A percentile compares a stretch with the other conserved stretches of the same genome.
phyloP scores from a whole-genome alignment of 2,797 vertebrate genomes.

The Hybognathus amarus region DNA sequence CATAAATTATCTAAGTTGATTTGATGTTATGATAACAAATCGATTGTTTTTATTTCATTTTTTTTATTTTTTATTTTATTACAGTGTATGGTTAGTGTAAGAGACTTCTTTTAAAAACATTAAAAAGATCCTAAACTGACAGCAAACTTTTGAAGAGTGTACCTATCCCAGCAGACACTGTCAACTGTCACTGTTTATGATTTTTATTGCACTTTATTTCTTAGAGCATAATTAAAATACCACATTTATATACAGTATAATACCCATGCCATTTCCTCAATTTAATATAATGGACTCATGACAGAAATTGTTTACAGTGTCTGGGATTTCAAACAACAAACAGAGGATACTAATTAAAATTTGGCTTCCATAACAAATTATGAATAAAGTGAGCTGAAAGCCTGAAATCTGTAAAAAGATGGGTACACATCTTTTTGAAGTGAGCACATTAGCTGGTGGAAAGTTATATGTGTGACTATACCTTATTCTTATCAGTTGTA shows the following conservation, averaged over 20 bases:
- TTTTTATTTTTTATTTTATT: too few species aligned
- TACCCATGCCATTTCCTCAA: neutral
- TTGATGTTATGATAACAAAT: too few species aligned
- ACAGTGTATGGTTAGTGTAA: neutral
- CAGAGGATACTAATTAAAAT: neutral
- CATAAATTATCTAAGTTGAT: too few species aligned
- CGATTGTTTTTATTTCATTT: too few species aligned
- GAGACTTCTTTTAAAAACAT: neutral
- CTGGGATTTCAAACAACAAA: neutral
- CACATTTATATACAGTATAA: neutral
- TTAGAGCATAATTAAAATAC: neutral
- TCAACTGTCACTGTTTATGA: neutral
- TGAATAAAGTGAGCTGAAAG: neutral
- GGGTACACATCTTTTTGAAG: neutral
- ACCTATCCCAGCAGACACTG: neutral
- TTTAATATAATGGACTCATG: neutral
- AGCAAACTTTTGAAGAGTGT: neutral
- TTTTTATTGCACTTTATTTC: neutral
- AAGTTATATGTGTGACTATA: neutral
- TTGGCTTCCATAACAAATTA: neutral
- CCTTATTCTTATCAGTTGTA: slow-evolving; percentile 6
- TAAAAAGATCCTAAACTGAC: neutral
- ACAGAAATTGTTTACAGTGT: neutral
- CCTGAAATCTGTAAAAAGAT: neutral
- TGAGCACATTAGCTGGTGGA: neutral